A percentile compares a stretch with the other conserved stretches of the same genome.
Conservation (phyloP, 2,888 invertebrate genomes). For the Eilema depressum region DNA sequence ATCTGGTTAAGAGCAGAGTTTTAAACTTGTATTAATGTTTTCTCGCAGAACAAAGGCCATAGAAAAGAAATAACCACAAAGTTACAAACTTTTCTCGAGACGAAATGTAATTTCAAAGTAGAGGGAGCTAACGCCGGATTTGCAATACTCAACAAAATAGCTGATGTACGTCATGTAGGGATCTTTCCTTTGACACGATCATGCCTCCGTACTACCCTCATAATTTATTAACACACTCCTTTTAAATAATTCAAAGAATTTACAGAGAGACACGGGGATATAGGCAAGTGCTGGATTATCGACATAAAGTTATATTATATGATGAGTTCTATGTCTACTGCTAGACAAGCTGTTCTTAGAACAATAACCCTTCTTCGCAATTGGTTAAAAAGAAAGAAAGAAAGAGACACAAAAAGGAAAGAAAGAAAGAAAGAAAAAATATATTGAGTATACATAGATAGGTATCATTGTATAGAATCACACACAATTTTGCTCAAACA, state of each 20-base stretch:
- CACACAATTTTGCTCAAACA: not conserved
- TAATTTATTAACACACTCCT: slow-evolving; percentile 43
- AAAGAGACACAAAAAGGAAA: no score
- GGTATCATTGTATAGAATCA: no score
- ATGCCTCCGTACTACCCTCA: slow-evolving; percentile 38
- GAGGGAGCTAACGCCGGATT: slow-evolving; percentile 62
- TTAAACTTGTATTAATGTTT: slow-evolving; percentile 46
- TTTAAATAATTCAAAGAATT: slow-evolving; percentile 26
- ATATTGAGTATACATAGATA: no score
- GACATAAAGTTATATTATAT: not conserved
- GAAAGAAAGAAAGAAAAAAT: no score
- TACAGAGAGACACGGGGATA: slow-evolving; percentile 38
- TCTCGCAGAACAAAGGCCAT: slow-evolving; percentile 50
- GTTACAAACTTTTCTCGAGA: slow-evolving; percentile 64
- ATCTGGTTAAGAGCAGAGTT: slow-evolving; percentile 54
- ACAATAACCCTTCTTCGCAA: no score
- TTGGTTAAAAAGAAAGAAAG: no score
- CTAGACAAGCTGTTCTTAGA: no score
- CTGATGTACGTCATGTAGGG: slow-evolving; percentile 59
- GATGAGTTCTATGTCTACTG: not conserved
- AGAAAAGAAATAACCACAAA: slow-evolving; percentile 64
- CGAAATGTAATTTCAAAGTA: slow-evolving; percentile 70
- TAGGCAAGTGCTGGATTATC: not conserved
- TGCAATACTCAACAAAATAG: slow-evolving; percentile 69
- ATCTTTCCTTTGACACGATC: slow-evolving; percentile 55